Percentiles rank a stretch among this genome's conserved stretches.
phyloP scores from a whole-genome alignment of 2,113 vertebrate species.

The Triplophysa tibetana region DNA sequence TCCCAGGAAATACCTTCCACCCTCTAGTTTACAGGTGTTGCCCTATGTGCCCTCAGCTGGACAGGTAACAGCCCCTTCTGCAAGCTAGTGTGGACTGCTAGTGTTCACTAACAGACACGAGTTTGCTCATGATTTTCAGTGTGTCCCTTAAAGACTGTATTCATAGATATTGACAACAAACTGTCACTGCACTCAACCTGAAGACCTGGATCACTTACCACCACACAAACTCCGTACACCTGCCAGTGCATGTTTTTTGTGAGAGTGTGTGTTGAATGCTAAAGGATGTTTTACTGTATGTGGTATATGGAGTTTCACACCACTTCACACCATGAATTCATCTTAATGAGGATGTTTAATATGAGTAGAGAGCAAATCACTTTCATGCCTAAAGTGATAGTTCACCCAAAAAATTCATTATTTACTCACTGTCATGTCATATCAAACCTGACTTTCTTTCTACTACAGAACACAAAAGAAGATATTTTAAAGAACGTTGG shows the following conservation, averaged over 20 bases:
- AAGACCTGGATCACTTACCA: not conserved
- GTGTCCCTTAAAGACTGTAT: not conserved
- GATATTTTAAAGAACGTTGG: too few species aligned
- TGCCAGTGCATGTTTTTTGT: conserved; percentile 16
- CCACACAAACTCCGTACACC: not conserved
- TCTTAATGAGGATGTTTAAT: not conserved
- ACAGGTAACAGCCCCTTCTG: conserved; percentile 79
- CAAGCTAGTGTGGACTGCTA: conserved; percentile 57
- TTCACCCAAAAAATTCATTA: too few species aligned
- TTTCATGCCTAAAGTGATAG: not conserved
- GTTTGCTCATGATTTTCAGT: not conserved
- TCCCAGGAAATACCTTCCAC: conserved; percentile 70
- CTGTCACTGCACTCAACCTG: not conserved
- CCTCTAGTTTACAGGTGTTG: conserved; percentile 72
- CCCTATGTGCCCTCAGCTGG: conserved; percentile 72
- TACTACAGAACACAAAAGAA: too few species aligned
- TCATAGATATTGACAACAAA: not conserved
- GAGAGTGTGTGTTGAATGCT: conserved; percentile 6
- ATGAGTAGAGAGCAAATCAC: not conserved
- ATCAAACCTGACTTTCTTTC: too few species aligned
- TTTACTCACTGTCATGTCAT: too few species aligned
- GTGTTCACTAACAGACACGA: conserved; percentile 51
- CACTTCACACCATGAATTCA: not conserved
- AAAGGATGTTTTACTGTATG: not conserved
- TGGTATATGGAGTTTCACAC: not conserved